phyloP scores from a whole-genome alignment of 2,888 invertebrate genomes.

The Druceiella hillmani region DNA sequence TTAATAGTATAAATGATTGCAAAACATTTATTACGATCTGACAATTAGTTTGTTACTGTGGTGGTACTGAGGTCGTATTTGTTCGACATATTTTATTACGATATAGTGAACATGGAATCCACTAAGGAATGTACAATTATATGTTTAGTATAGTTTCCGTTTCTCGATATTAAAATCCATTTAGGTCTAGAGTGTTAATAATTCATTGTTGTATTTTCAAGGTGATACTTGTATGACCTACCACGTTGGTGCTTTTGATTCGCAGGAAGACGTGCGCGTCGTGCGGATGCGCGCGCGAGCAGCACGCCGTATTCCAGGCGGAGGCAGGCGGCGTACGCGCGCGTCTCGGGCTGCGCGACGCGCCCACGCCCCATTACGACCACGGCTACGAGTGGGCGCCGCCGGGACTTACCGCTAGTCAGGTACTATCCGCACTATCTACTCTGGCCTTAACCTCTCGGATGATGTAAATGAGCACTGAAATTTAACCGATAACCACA shows the following conservation, averaged over 20 bases:
- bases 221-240: too few species aligned
- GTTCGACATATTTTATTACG: too few species aligned
- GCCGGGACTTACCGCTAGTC: slow-evolving; percentile 72
- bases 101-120: too few species aligned
- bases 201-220: too few species aligned
- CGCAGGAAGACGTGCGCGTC: slow-evolving; percentile 88
- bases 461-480: too few species aligned
- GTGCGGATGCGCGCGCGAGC: slow-evolving; percentile 87
- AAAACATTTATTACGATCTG: too few species aligned
- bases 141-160: not conserved
- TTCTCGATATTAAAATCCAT: not conserved
- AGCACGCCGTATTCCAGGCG: slow-evolving; percentile 86
- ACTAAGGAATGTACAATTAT: too few species aligned
- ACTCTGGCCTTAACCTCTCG: too few species aligned
- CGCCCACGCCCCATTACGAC: slow-evolving; percentile 36
- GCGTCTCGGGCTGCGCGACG: slow-evolving; percentile 61
- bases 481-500: too few species aligned
- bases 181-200: not conserved
- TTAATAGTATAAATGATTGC: too few species aligned
- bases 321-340: slow-evolving; percentile 76
- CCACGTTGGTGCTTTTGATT: slow-evolving; percentile 29
- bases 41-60: too few species aligned
- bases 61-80: too few species aligned
- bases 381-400: slow-evolving; percentile 60
- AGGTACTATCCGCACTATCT: slow-evolving; percentile 32